Conservation (phyloP, 2,113 vertebrate genomes). For the Pogona vitticeps region DNA sequence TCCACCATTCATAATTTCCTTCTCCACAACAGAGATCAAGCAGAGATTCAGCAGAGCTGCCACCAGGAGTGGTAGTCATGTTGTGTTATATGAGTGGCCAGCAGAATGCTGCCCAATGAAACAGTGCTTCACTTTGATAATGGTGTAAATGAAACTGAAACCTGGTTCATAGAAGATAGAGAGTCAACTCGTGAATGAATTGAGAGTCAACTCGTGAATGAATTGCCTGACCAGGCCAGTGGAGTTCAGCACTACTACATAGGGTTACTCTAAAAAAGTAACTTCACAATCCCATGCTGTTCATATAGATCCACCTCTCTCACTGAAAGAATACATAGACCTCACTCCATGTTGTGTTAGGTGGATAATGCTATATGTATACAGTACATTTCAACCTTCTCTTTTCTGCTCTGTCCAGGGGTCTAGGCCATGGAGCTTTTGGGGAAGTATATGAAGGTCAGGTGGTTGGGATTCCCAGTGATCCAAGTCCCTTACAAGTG, state of each 20-base stretch:
- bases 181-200: neutral
- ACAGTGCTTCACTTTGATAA: neutral
- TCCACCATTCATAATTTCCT: too few species aligned
- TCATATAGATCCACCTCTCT: neutral
- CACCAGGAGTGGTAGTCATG: too few species aligned
- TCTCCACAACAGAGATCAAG: too few species aligned
- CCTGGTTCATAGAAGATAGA: neutral
- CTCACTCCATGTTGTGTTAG: neutral
- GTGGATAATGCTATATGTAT: neutral
- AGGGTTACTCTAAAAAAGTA: neutral
- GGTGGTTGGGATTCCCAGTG: slow-evolving; percentile 89
- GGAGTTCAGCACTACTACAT: neutral
- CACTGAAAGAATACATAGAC: neutral
- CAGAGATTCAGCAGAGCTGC: too few species aligned
- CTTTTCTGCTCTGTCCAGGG: slow-evolving; percentile 80
- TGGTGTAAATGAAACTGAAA: neutral
- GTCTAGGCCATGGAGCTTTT: slow-evolving; percentile 96
- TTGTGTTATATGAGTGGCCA: too few species aligned
- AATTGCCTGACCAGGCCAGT: neutral
- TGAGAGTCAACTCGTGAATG: neutral
- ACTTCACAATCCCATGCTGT: neutral
- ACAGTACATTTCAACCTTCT: slow-evolving; percentile 61
- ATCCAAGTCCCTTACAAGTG: slow-evolving; percentile 93
- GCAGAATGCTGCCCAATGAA: neutral
- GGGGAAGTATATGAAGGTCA: slow-evolving; percentile 98